Evolutionary conservation across 2,888 invertebrate genomes (phyloP).

Genomic region (Aspidapion aeneum): DNA sequence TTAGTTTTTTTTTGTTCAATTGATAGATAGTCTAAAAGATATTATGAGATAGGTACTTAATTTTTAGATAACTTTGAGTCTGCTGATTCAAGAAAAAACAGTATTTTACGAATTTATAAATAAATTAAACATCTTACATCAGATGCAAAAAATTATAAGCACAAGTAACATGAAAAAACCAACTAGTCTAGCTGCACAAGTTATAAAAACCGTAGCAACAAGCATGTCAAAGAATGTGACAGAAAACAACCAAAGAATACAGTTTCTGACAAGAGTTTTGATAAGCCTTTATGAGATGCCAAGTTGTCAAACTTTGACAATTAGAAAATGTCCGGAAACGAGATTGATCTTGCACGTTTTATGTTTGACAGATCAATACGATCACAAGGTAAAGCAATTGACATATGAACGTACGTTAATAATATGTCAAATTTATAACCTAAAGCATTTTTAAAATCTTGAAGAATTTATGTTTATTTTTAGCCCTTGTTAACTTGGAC

Average conservation of each 20-base stretch:
- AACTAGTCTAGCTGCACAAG: slow-evolving; percentile 28
- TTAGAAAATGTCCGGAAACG: slow-evolving; percentile 35
- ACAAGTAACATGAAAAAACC: slow-evolving; percentile 36
- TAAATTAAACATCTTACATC: slow-evolving; percentile 19
- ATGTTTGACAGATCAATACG: slow-evolving; percentile 28
- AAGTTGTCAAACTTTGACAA: slow-evolving; percentile 26
- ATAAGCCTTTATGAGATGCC: slow-evolving; percentile 21
- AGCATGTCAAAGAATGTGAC: slow-evolving; percentile 23
- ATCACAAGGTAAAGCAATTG: slow-evolving; percentile 32
- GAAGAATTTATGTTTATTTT: slow-evolving; percentile 13
- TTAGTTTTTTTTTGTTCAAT: too few relatives aligned
- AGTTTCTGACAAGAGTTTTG: slow-evolving; percentile 28
- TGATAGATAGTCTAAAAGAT: too few relatives aligned
- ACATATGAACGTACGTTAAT: too few relatives aligned
- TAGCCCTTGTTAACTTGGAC: slow-evolving; percentile 30
- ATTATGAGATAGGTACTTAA: too few relatives aligned
- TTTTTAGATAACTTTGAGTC: slow-evolving; percentile 12
- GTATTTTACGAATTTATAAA: slow-evolving; percentile 12
- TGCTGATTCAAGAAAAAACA: not conserved
- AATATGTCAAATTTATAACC: not conserved
- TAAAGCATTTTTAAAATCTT: not conserved
- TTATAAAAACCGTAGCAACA: slow-evolving; percentile 24
- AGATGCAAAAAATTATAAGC: slow-evolving; percentile 30
- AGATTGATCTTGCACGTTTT: slow-evolving; percentile 35
- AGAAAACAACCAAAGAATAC: slow-evolving; percentile 27